Percentiles rank a stretch among this genome's conserved stretches.
These are phyloP conservation scores for Empis stercorea DNA, from an alignment of 2,888 invertebrate genomes.

Conservation along the genomic window DNA sequence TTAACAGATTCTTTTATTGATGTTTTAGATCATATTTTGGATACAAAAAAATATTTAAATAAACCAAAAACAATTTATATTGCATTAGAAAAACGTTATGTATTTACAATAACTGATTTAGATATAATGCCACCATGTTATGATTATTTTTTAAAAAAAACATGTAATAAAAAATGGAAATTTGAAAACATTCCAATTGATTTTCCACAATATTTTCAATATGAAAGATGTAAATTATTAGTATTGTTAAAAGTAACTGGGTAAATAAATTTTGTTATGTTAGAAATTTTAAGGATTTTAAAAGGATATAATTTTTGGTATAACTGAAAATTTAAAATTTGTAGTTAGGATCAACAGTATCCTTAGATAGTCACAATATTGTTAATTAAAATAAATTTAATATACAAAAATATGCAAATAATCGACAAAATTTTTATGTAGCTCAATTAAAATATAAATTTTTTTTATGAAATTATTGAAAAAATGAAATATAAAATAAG, in stretches of 20 bases:
- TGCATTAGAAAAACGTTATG: constrained; percentile 74
- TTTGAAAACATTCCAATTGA: constrained; percentile 51
- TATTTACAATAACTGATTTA: constrained; percentile 68
- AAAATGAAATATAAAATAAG: no score
- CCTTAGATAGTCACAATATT: no score
- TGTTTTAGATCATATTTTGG: constrained; percentile 54
- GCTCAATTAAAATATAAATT: no score
- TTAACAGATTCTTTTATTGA: constrained; percentile 67
- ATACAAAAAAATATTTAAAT: constrained; percentile 12
- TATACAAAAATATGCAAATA: no score
- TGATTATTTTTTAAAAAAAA: constrained; percentile 57
- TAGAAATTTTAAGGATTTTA: no score
- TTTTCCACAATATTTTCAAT: constrained; percentile 70
- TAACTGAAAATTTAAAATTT: no score
- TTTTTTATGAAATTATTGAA: no score
- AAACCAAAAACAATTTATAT: constrained; percentile 51
- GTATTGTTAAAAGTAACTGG: constrained; percentile 57
- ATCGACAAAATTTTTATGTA: no score
- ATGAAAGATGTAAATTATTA: constrained; percentile 65
- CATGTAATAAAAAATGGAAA: constrained; percentile 36
- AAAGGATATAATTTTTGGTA: no score
- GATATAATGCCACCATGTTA: constrained; percentile 79
- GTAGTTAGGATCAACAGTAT: no score
- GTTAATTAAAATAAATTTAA: no score
- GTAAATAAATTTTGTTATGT: no score